Conservation (phyloP, 2,888 invertebrate genomes). For the Subacronicta megacephala region DNA sequence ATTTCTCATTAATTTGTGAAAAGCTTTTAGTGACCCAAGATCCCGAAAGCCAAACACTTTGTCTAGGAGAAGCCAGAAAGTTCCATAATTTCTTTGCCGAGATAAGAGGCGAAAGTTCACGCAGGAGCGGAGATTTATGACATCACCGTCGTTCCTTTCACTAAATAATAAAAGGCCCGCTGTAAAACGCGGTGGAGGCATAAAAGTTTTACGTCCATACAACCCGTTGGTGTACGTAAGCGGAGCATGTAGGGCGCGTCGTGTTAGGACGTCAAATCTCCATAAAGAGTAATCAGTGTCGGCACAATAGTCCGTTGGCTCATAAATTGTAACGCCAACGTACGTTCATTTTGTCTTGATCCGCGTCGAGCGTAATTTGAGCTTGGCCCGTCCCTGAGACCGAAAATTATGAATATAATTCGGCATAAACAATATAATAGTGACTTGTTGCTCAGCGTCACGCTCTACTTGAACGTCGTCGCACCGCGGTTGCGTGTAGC, state of each 20-base stretch:
- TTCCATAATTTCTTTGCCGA: conserved; percentile 89
- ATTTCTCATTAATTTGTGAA: conserved; percentile 81
- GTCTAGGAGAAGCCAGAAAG: conserved; percentile 88
- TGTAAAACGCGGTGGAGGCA: conserved; percentile 87
- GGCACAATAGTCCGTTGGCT: conserved; percentile 77
- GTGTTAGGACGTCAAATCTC: conserved; percentile 82
- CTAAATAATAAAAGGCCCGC: conserved; percentile 89
- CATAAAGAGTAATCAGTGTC: conserved; percentile 87
- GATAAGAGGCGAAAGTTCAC: conserved; percentile 90
- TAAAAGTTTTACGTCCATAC: conserved; percentile 89
- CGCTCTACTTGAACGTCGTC: conserved; percentile 38
- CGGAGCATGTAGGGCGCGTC: conserved; percentile 76
- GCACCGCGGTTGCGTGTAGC: conserved; percentile 51
- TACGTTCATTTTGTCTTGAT: conserved; percentile 68
- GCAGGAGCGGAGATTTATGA: conserved; percentile 89
- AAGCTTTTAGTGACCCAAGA: conserved; percentile 84
- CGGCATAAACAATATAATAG: conserved; percentile 51
- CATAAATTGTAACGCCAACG: conserved; percentile 80
- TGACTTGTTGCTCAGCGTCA: conserved; percentile 56
- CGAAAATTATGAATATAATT: conserved; percentile 58
- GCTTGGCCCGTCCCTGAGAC: conserved; percentile 40
- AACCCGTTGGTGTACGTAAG: conserved; percentile 85
- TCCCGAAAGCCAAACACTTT: conserved; percentile 88
- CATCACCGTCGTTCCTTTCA: conserved; percentile 89
- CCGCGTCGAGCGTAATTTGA: conserved; percentile 51